phyloP scores from a whole-genome alignment of 1,140 invertebrate species.

The Bicyclus anynana region DNA sequence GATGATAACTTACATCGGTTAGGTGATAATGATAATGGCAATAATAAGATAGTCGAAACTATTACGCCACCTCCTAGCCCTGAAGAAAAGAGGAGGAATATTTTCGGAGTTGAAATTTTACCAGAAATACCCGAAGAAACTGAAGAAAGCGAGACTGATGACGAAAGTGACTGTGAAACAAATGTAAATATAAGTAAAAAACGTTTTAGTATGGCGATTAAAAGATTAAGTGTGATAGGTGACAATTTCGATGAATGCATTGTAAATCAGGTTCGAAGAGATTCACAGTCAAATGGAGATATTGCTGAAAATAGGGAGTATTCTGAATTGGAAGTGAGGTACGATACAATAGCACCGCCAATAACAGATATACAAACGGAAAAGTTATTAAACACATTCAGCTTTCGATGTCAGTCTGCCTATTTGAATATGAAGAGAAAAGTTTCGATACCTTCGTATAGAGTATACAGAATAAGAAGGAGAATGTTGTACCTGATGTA shows the following conservation, averaged over 20 bases:
- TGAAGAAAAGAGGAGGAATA: slow-evolving; percentile 61
- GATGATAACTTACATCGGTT: slow-evolving; percentile 58
- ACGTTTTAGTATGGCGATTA: slow-evolving; percentile 58
- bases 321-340: slow-evolving; percentile 59
- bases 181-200: slow-evolving; percentile 45
- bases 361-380: slow-evolving; percentile 63
- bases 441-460: slow-evolving; percentile 63
- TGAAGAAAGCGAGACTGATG: slow-evolving; percentile 56
- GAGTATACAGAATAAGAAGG: slow-evolving; percentile 57
- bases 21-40: slow-evolving; percentile 37
- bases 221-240: slow-evolving; percentile 71
- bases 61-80: slow-evolving; percentile 70
- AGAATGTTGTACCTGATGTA: slow-evolving; percentile 55
- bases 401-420: slow-evolving; percentile 59
- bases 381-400: slow-evolving; percentile 63
- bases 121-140: slow-evolving; percentile 74
- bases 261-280: slow-evolving; percentile 54
- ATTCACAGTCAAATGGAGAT: slow-evolving; percentile 46
- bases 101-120: slow-evolving; percentile 70
- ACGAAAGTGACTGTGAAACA: slow-evolving; percentile 27
- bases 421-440: slow-evolving; percentile 55
- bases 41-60: slow-evolving; percentile 39
- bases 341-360: slow-evolving; percentile 59
- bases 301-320: slow-evolving; percentile 40
- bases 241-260: slow-evolving; percentile 72